Base-by-base conservation (phyloP, 2,888 invertebrate genomes). In the Litoditis marina region DNA sequence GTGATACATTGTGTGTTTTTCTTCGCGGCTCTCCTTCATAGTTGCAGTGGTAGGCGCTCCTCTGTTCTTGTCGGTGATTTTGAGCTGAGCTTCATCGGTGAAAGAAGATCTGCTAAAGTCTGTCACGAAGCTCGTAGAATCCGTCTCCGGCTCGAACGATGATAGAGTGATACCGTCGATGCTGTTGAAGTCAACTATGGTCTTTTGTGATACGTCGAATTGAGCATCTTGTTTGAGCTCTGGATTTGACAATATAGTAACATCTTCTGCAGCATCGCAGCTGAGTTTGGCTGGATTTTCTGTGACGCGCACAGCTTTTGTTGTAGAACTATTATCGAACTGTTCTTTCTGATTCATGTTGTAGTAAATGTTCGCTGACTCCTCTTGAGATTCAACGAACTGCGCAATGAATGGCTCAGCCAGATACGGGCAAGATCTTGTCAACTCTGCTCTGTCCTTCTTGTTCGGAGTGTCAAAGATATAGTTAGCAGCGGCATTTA, bases 181-280 rank as follows among this genome's bases (percentile, higher is more conserved):
- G 19, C 46, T 58, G 61, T 76, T 76, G 22, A 32, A 58, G 27
- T 66, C 69, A 8, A 63, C 52, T 1, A 72, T 46, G 16, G 63
- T 69, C 19, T 59, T 63, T 28, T 44, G n/a, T 3, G 51, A 13
- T 13, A 59, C 51, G 22, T 62, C 53, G 55, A 63, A 69, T 25
- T 42, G 36, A 22, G 63, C 65, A 7, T 65, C 55, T 30, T 61
- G 47, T 8, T 50, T 64, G 42, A 78, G 63, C 25, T 72, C 61
- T 19, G 76, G 73, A 47, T 71, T 73, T 19, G 76, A 59, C 25
- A 53, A 51, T 1, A 66, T 63, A 22, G 72, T 71, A 16, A 69
- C 66, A 22, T 77, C 74, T n/a, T 75, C 79, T 7, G 74, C 72
- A 27, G 78, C 78, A 16, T 69, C 62, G n/a, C 73, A 70, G 0